Evolutionary conservation across 2,113 vertebrate genomes (phyloP).

Genomic region (Chrysochloris asiatica): DNA sequence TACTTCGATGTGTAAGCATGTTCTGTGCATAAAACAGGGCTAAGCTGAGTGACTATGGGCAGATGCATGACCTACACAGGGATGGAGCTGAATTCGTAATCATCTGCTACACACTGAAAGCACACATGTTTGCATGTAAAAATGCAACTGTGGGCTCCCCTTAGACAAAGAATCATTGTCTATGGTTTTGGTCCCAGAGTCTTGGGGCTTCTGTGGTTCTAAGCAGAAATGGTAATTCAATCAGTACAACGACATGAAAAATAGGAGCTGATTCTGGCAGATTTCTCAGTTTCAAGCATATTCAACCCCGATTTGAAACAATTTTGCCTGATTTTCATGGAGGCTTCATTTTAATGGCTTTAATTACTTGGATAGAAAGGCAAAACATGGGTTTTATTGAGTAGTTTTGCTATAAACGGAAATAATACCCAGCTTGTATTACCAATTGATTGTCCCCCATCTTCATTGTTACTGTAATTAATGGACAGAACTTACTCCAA

Average conservation of each 20-base stretch:
- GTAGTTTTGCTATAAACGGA: conserved; percentile 41
- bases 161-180: conserved; percentile 75
- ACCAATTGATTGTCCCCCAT: neutral
- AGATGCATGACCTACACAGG: conserved; percentile 19
- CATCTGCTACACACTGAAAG: conserved; percentile 16
- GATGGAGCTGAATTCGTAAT: conserved; percentile 42
- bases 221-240: conserved; percentile 74
- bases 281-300: conserved; percentile 73
- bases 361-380: conserved; percentile 33
- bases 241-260: conserved; percentile 72
- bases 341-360: conserved; percentile 55
- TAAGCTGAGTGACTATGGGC: neutral
- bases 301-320: conserved; percentile 69
- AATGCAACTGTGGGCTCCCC: neutral
- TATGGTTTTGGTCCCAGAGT: conserved; percentile 64
- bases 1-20: conserved; percentile 3
- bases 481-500: conserved; percentile 22
- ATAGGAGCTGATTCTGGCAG: conserved; percentile 72
- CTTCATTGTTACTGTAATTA: neutral
- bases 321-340: conserved; percentile 61
- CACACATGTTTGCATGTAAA: conserved; percentile 51
- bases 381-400: conserved; percentile 36
- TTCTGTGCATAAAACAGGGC: neutral
- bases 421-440: conserved; percentile 8
- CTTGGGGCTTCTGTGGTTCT: conserved; percentile 74